Evolutionary conservation across 2,113 vertebrate genomes (phyloP), one percentile per base, ranked within the genome.

Genomic region (Oncorhynchus nerka): DNA sequence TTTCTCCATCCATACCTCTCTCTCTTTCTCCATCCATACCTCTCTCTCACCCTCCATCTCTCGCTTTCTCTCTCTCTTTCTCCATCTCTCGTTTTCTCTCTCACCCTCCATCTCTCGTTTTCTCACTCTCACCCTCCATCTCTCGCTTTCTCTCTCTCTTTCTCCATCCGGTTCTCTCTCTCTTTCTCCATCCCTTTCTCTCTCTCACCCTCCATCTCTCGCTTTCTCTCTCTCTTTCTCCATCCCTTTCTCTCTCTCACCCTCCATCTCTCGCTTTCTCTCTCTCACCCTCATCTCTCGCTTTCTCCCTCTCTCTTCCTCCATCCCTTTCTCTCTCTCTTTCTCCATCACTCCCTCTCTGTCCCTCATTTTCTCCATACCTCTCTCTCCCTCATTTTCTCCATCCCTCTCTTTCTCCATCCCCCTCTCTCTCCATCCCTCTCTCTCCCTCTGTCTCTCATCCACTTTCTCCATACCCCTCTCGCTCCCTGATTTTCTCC

Each of bases 401-500:
- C 3, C 0, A 0, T 30, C 28, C 3, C 6, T 13, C 5, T 4
- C 2, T 28, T 3, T 3, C 28, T 28, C 28, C 3, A 0, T 26
- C 26, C 0, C 2, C 2, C 26, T 3, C 26, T 2, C 0, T 30
- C 28, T 4, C 30, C 0, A 0, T 0, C 28, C 0, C 4, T 30
- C 30, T 4, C 4, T 30, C 30, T 30, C 28, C 3, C 28, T 2
- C 26, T 1, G 1, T 26, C 26, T 2, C 2, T 28, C 26, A 0
- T 0, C 0, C 28, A 0, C 28, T 30, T 30, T 30, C 30, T 30
- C 30, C 4, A 4, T 30, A 0, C 3, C 30, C 0, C 3, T 0
- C 30, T 4, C 28, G n/a, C n/a, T n/a, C n/a, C n/a, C n/a, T n/a
- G n/a, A 1, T 1, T 24, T 1, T 1, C 24, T 24, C 1, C 1